phyloP scores from a whole-genome alignment of 2,113 vertebrate genomes.

The Cricetomys ansorgei region DNA sequence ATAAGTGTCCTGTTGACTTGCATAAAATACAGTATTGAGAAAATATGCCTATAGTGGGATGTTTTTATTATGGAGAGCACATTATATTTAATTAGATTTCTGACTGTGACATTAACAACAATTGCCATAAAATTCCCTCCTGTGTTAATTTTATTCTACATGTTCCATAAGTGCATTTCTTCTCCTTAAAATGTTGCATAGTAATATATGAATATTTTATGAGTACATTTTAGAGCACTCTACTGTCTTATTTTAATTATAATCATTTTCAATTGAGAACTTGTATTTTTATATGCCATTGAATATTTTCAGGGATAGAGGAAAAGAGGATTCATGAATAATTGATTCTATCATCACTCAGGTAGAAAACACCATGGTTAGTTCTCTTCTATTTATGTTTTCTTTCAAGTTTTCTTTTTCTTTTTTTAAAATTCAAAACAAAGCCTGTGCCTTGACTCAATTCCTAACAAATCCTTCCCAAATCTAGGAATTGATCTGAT shows the following conservation, averaged over 20 bases:
- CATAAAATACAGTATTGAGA: neutral
- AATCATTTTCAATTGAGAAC: conserved; percentile 26
- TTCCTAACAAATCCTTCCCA: neutral
- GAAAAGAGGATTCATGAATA: neutral
- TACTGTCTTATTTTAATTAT: conserved; percentile 35
- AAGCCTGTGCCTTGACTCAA: neutral
- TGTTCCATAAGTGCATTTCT: conserved; percentile 13
- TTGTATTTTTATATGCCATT: neutral
- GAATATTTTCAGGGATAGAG: neutral
- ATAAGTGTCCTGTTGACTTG: conserved; percentile 42
- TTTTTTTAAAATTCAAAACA: conserved; percentile 1
- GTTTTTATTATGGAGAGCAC: conserved; percentile 10
- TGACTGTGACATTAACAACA: conserved; percentile 8
- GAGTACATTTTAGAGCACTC: conserved; percentile 31
- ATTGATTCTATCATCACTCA: neutral
- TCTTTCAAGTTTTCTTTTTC: neutral
- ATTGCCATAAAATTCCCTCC: neutral
- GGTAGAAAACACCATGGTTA: neutral
- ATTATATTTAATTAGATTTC: conserved; percentile 50
- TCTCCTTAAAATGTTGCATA: neutral
- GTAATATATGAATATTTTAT: conserved; percentile 47
- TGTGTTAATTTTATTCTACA: neutral
- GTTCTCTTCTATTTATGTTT: neutral
- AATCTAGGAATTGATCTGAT: neutral
- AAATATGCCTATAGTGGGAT: neutral